phyloP scores from a whole-genome alignment of 2,797 vertebrate genomes.

The Mionectes olivaceus region DNA sequence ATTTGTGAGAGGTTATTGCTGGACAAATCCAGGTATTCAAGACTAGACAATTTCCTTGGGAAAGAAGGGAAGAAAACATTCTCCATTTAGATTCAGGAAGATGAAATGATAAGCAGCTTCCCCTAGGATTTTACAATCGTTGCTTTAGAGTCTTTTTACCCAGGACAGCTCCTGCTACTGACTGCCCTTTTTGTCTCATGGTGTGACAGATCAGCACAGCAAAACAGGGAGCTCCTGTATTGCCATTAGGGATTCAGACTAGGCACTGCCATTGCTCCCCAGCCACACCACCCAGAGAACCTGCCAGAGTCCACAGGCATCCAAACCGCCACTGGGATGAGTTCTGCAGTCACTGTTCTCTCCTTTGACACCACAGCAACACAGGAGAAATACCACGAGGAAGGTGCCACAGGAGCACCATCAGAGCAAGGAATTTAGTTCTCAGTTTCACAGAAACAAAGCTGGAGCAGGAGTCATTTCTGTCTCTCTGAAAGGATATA shows the following conservation, averaged over 20 bases:
- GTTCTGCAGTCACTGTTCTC: neutral
- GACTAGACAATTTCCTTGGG: conserved; percentile 85
- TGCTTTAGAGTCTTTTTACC: neutral
- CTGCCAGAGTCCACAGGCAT: neutral
- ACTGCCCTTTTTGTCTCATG: neutral
- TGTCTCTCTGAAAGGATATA: neutral
- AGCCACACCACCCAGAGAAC: neutral
- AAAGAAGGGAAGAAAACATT: conserved; percentile 50
- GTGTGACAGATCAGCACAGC: neutral
- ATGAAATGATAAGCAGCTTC: neutral
- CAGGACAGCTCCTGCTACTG: neutral
- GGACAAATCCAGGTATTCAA: conserved; percentile 96
- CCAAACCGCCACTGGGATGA: neutral
- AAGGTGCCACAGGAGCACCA: neutral
- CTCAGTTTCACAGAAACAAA: neutral
- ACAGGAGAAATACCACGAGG: neutral
- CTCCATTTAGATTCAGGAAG: conserved; percentile 9
- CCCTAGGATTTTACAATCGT: neutral
- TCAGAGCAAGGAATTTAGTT: neutral
- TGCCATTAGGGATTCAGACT: neutral
- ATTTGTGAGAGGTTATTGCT: conserved; percentile 94
- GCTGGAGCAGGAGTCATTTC: neutral
- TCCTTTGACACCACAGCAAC: neutral
- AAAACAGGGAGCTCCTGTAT: neutral
- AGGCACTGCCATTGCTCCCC: neutral